A percentile compares a stretch with the other conserved stretches of the same genome.
phyloP scores from a whole-genome alignment of 2,888 invertebrate species.

The Nezara viridula region DNA sequence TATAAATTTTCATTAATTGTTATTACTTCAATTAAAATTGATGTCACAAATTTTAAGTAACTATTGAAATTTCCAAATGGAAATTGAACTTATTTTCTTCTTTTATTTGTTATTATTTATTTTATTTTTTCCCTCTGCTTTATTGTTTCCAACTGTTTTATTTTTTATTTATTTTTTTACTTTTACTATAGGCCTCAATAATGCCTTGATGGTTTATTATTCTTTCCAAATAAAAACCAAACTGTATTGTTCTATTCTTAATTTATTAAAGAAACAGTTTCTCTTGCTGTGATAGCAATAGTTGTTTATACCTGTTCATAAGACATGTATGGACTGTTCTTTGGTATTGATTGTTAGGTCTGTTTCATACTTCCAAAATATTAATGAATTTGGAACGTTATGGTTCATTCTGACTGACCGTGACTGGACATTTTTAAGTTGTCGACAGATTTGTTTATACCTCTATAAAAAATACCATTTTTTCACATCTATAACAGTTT shows the following conservation, averaged over 20 bases:
- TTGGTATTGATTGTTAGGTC: background rate
- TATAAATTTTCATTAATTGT: background rate
- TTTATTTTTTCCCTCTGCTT: background rate
- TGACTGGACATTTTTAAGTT: background rate
- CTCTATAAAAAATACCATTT: background rate
- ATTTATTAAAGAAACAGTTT: background rate
- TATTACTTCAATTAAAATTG: background rate
- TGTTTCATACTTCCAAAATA: background rate
- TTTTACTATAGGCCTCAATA: conserved; percentile 18
- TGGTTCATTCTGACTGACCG: background rate
- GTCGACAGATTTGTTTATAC: background rate
- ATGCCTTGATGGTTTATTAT: background rate
- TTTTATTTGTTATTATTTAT: background rate
- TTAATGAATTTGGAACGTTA: background rate
- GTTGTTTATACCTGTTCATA: background rate
- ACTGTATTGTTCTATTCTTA: conserved; percentile 36
- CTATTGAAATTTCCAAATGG: background rate
- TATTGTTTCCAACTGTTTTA: background rate
- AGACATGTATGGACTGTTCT: background rate
- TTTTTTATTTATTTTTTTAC: background rate
- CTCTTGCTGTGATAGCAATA: background rate
- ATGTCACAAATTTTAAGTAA: background rate
- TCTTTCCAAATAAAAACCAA: conserved; percentile 28
- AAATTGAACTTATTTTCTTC: background rate
- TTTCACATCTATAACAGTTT: background rate